phyloP scores from a whole-genome alignment of 2,888 invertebrate genomes.

The Netelia melanura region DNA sequence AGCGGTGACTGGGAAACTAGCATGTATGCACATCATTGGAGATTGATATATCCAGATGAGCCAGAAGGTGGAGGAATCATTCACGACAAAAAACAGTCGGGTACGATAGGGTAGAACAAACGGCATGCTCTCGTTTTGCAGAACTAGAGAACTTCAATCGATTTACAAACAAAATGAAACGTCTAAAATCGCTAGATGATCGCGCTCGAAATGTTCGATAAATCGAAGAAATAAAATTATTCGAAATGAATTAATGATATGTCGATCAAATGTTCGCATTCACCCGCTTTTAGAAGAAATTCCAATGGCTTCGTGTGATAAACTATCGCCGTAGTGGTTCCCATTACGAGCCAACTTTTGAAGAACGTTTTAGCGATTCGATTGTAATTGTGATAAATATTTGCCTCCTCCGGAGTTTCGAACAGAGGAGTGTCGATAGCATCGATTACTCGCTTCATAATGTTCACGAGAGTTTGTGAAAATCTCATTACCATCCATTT shows the following conservation, averaged over 20 bases:
- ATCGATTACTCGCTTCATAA: background rate
- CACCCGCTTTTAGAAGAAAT: too few species aligned
- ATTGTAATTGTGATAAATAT: conserved; percentile 45
- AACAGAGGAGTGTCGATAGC: background rate
- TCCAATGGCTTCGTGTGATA: too few species aligned
- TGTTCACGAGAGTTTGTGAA: conserved; percentile 6
- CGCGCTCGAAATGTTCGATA: too few species aligned
- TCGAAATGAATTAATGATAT: too few species aligned
- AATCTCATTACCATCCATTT: conserved; percentile 43
- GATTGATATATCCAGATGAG: conserved; percentile 52
- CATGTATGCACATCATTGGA: conserved; percentile 31
- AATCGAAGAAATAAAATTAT: too few species aligned
- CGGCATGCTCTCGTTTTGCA: conserved; percentile 52
- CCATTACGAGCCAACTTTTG: background rate
- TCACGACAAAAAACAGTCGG: conserved; percentile 43
- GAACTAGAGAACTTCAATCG: conserved; percentile 33
- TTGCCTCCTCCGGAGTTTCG: conserved; percentile 17
- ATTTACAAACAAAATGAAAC: background rate
- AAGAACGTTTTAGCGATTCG: conserved; percentile 33
- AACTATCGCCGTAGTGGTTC: too few species aligned
- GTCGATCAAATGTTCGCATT: too few species aligned
- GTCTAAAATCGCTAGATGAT: too few species aligned
- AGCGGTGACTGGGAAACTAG: too few species aligned
- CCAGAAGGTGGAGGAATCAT: conserved; percentile 50
- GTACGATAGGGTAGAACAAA: conserved; percentile 53